Evolutionary conservation across 2,797 vertebrate genomes (phyloP).

Genomic region (Eremophila alpestris): DNA sequence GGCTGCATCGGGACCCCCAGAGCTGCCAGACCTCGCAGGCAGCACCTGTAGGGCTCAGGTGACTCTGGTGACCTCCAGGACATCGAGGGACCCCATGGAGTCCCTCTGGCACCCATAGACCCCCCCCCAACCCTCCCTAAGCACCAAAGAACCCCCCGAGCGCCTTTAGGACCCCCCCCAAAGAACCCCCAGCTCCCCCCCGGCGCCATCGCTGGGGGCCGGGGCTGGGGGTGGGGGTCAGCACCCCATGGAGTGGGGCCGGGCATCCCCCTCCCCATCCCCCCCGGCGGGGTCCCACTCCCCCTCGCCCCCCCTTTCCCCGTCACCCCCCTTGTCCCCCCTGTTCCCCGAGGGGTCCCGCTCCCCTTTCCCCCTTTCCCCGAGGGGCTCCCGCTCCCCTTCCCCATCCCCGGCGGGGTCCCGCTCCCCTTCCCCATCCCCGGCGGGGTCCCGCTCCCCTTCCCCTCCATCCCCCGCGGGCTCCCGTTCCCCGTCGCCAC

Average conservation of each 20-base stretch:
- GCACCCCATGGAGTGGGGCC: background rate
- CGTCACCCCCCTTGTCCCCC: background rate
- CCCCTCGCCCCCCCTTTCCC: background rate
- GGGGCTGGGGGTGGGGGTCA: background rate
- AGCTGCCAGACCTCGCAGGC: background rate
- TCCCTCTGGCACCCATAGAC: background rate
- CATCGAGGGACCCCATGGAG: background rate
- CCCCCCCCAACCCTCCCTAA: background rate
- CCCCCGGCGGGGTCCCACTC: background rate
- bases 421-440: background rate
- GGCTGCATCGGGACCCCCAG: background rate
- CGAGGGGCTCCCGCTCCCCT: background rate
- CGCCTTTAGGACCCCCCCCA: background rate
- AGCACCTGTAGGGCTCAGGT: background rate
- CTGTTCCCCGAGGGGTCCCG: background rate
- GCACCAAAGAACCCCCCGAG: background rate
- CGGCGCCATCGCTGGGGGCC: background rate
- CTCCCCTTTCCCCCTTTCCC: background rate
- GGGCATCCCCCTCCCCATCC: background rate
- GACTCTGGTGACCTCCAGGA: background rate
- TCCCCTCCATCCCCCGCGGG: background rate
- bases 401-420: background rate
- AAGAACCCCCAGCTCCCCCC: background rate
- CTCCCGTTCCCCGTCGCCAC: background rate
- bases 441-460: background rate